Evolutionary conservation across 2,797 vertebrate genomes (phyloP).

Genomic region (Epinephelus coioides): DNA sequence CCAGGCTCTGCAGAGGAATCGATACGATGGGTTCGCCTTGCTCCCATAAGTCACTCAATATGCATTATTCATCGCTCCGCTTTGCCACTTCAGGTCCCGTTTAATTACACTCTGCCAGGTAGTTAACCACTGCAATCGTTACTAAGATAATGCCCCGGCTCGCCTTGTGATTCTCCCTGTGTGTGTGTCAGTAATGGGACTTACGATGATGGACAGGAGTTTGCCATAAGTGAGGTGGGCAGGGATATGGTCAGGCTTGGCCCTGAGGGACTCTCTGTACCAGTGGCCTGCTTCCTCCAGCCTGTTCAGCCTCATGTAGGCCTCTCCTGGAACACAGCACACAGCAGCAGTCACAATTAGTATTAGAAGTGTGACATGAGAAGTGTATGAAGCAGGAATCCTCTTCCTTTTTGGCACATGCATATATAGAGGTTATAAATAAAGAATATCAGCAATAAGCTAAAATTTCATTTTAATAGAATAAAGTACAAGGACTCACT

Average conservation of each 20-base stretch:
- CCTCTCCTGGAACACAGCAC: constrained; percentile 87
- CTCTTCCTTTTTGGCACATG: not conserved
- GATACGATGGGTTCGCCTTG: constrained; percentile 22
- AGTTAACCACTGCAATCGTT: constrained; percentile 48
- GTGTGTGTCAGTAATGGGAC: constrained; percentile 55
- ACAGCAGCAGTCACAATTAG: not conserved
- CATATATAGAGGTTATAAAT: not conserved
- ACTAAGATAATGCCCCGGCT: constrained; percentile 16
- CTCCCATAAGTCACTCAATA: constrained; percentile 49
- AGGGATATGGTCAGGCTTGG: constrained; percentile 94
- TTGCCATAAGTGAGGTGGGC: constrained; percentile 96
- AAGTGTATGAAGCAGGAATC: not conserved
- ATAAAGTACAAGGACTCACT: no score
- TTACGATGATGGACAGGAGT: constrained; percentile 91
- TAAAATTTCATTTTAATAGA: not conserved
- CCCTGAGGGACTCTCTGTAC: constrained; percentile 92
- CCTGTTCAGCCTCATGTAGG: constrained; percentile 92
- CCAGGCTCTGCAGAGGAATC: constrained; percentile 43
- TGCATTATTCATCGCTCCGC: constrained; percentile 60
- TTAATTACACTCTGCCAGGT: constrained; percentile 59
- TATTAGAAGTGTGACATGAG: no score
- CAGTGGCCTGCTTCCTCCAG: constrained; percentile 92
- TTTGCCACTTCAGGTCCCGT: constrained; percentile 39
- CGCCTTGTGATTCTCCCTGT: not conserved
- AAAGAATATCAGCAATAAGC: not conserved